These are phyloP conservation scores for Eonycteris spelaea DNA, from an alignment of 2,113 vertebrate genomes.

Conservation along the genomic window DNA sequence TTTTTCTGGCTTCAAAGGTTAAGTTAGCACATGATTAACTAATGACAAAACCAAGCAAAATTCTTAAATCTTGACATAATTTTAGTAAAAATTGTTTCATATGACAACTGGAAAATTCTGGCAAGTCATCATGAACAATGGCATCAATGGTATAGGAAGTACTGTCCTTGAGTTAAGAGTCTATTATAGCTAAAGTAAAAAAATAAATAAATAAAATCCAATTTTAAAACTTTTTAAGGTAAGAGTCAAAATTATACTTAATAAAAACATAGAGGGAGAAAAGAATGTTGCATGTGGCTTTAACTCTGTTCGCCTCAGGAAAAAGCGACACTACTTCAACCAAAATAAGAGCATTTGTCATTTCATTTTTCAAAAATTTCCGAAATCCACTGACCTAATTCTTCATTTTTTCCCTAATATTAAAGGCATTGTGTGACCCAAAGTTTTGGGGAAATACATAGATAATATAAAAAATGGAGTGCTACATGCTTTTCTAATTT, in stretches of 20 bases:
- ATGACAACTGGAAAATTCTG: neutral
- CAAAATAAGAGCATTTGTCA: neutral
- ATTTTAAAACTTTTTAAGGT: constrained; percentile 42
- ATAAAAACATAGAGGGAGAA: neutral
- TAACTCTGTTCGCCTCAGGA: neutral
- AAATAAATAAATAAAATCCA: constrained; percentile 22
- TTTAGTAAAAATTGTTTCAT: neutral
- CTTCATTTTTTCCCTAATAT: neutral
- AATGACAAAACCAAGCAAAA: constrained; percentile 2
- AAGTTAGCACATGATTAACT: neutral
- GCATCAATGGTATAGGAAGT: neutral
- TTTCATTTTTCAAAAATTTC: constrained; percentile 17
- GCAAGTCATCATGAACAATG: neutral
- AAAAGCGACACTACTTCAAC: constrained; percentile 23
- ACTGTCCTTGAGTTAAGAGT: constrained; percentile 30
- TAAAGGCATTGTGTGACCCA: neutral
- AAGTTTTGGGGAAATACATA: neutral
- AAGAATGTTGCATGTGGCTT: neutral
- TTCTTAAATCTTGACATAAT: neutral
- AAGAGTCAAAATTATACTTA: constrained; percentile 38
- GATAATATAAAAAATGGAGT: neutral
- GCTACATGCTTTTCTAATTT: neutral
- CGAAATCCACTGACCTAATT: neutral
- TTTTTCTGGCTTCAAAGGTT: neutral
- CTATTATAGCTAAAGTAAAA: constrained; percentile 50